Evolutionary conservation across 2,113 vertebrate genomes (phyloP).

Genomic region (Nanger granti): DNA sequence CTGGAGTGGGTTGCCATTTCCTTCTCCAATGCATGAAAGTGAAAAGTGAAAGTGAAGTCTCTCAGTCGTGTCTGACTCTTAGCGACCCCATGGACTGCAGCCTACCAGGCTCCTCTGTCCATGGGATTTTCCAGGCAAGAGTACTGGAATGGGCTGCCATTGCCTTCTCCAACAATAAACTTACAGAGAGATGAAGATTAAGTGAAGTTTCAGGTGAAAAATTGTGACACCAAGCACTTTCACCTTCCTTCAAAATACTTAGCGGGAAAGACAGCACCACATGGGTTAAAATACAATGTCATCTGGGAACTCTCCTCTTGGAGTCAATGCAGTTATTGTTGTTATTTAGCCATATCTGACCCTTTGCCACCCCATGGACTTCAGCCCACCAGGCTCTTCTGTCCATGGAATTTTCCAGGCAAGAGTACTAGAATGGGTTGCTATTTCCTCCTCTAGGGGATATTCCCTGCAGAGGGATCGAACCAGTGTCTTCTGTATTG

Average conservation of each 20-base stretch:
- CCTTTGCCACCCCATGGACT: neutral
- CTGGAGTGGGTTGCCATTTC: no score
- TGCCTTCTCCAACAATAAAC: neutral
- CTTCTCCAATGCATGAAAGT: no score
- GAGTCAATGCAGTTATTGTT: neutral
- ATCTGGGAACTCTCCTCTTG: neutral
- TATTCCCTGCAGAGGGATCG: neutral
- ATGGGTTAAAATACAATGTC: neutral
- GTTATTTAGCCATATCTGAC: neutral
- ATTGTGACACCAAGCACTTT: neutral
- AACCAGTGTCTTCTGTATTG: neutral
- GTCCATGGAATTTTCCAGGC: neutral
- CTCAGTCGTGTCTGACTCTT: no score
- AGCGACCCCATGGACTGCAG: no score
- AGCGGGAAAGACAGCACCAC: neutral
- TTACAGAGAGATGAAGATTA: neutral
- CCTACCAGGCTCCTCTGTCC: no score
- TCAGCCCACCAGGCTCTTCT: neutral
- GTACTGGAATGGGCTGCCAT: no score
- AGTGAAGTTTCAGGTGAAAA: constrained; percentile 3
- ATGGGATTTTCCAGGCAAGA: no score
- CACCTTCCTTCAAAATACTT: neutral
- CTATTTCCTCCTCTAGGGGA: neutral
- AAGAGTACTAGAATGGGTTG: neutral
- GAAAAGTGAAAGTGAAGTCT: no score